Percentiles rank a stretch among this genome's conserved stretches.
These are phyloP conservation scores for Rhinichthys klamathensis DNA, from an alignment of 2,113 vertebrate species.

Conservation along the genomic window DNA sequence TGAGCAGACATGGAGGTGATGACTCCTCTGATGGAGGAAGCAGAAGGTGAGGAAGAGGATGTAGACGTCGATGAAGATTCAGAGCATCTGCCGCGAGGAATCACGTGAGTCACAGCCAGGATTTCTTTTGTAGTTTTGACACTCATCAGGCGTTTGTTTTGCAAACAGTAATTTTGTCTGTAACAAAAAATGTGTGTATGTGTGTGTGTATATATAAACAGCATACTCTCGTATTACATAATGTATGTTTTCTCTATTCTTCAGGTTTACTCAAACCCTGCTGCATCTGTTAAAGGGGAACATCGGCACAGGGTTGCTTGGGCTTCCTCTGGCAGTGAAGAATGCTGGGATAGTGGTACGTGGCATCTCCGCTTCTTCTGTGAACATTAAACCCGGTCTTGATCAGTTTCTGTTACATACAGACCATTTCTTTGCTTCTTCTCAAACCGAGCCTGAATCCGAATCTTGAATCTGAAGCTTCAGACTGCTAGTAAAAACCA, in stretches of 20 bases:
- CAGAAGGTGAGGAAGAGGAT: conserved; percentile 57
- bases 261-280: conserved; percentile 84
- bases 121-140: neutral
- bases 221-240: neutral
- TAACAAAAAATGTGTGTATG: neutral
- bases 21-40: conserved; percentile 64
- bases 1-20: conserved; percentile 67
- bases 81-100: conserved; percentile 53
- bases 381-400: neutral
- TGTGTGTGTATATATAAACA: neutral
- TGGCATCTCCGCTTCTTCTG: neutral
- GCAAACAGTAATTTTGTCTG: neutral
- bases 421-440: neutral
- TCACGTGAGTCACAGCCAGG: conserved; percentile 60
- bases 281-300: conserved; percentile 88
- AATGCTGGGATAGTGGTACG: conserved; percentile 87
- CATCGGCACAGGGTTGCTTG: conserved; percentile 87
- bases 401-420: too few species aligned
- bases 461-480: neutral
- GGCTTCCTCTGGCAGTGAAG: conserved; percentile 86
- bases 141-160: neutral
- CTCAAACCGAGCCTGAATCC: neutral
- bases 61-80: conserved; percentile 49
- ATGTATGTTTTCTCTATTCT: neutral
- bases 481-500: neutral